These are phyloP conservation scores for Acanthosepion lycidas DNA, from an alignment of 2,888 invertebrate genomes.

Conservation along the genomic window DNA sequence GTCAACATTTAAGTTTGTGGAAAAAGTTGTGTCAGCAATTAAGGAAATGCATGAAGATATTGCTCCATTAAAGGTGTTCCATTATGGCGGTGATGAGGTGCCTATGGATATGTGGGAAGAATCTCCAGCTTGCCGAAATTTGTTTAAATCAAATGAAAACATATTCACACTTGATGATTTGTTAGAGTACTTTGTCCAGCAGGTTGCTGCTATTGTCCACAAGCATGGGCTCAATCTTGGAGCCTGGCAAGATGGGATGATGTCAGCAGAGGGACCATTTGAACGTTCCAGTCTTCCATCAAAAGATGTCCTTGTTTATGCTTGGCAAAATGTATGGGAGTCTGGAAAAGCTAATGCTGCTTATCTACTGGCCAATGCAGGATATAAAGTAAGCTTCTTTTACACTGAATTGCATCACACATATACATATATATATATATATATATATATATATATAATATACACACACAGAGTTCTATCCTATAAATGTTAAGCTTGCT, in stretches of 20 bases:
- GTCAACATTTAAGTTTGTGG: constrained; percentile 68
- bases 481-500: too few species aligned
- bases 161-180: constrained; percentile 57
- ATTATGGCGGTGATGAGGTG: constrained; percentile 72
- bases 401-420: too few species aligned
- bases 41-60: constrained; percentile 64
- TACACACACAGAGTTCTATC: too few species aligned
- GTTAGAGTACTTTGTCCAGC: constrained; percentile 65
- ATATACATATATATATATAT: too few species aligned
- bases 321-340: constrained; percentile 73
- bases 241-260: constrained; percentile 65
- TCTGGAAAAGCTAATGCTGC: constrained; percentile 67
- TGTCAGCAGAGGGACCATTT: constrained; percentile 49
- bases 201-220: constrained; percentile 59
- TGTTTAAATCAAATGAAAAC: constrained; percentile 55
- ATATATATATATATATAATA: too few species aligned
- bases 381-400: constrained; percentile 64
- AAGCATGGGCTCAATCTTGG: constrained; percentile 57
- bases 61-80: constrained; percentile 63
- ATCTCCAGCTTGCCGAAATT: constrained; percentile 63
- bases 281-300: constrained; percentile 55
- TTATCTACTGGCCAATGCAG: constrained; percentile 67
- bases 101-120: constrained; percentile 67
- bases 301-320: constrained; percentile 63
- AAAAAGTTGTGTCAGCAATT: constrained; percentile 65